Evolutionary conservation across 2,113 vertebrate species (phyloP).

Genomic region (Hemicordylus capensis): DNA sequence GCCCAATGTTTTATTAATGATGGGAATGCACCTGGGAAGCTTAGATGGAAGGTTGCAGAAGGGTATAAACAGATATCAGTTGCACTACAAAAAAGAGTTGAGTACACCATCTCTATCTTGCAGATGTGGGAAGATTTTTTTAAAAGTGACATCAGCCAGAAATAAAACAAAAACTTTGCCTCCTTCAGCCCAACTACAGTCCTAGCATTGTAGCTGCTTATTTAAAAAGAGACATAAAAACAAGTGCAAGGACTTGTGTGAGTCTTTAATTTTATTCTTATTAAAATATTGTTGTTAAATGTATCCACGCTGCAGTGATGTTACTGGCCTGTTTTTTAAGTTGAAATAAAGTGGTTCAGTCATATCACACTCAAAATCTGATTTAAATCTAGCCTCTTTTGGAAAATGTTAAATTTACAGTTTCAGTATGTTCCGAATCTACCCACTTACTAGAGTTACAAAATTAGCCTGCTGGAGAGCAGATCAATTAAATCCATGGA

Average conservation of each 20-base stretch:
- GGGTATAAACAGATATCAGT: not conserved
- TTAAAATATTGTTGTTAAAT: not conserved
- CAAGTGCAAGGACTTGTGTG: not conserved
- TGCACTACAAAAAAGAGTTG: not conserved
- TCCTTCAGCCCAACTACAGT: not conserved
- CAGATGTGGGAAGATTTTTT: not conserved
- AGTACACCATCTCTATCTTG: not conserved
- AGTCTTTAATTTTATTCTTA: not conserved
- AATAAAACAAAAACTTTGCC: not conserved
- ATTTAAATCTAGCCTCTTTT: not conserved
- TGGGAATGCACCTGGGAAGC: not conserved
- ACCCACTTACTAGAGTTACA: constrained; percentile 53
- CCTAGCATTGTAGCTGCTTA: not conserved
- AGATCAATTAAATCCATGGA: constrained; percentile 71
- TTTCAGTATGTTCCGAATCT: not conserved
- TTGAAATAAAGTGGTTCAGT: not conserved
- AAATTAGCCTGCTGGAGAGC: constrained; percentile 64
- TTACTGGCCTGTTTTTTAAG: not conserved
- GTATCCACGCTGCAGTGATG: not conserved
- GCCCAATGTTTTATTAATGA: constrained; percentile 10
- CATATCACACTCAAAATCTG: not conserved
- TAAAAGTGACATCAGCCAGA: not conserved
- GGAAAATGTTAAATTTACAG: not conserved
- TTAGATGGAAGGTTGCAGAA: not conserved
- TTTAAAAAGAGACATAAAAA: not conserved